These are phyloP conservation scores for Scartelaos histophorus DNA, from an alignment of 2,113 vertebrate genomes.

Conservation along the genomic window DNA sequence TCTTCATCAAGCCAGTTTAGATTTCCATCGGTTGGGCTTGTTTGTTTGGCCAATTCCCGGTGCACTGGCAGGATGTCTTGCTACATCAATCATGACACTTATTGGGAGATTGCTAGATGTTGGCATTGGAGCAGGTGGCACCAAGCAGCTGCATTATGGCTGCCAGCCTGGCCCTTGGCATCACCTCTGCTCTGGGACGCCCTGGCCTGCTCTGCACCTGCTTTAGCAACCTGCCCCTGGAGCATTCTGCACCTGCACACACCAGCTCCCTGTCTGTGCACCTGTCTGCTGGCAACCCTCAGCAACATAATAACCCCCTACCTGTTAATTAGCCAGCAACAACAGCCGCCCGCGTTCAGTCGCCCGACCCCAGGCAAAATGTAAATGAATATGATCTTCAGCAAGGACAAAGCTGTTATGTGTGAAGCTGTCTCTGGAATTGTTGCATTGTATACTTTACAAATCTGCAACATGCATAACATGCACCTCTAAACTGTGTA, in stretches of 20 bases:
- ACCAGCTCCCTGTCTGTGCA: constrained; percentile 36
- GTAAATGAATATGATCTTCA: constrained; percentile 17
- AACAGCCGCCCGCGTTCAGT: constrained; percentile 24
- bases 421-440: neutral
- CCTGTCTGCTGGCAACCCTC: constrained; percentile 42
- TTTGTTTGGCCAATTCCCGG: neutral
- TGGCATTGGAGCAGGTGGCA: constrained; percentile 54
- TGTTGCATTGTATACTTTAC: neutral
- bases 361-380: constrained; percentile 12
- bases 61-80: constrained; percentile 33
- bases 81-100: constrained; percentile 66
- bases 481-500: neutral
- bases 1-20: neutral
- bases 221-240: constrained; percentile 47
- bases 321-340: constrained; percentile 46
- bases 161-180: constrained; percentile 48
- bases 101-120: constrained; percentile 43
- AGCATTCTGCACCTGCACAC: constrained; percentile 53
- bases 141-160: constrained; percentile 61
- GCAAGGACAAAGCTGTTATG: constrained; percentile 3
- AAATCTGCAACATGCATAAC: neutral
- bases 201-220: constrained; percentile 56
- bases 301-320: constrained; percentile 13
- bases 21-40: neutral
- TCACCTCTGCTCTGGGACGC: constrained; percentile 59